These are phyloP conservation scores for Andrena camellia DNA, from an alignment of 2,888 invertebrate genomes.

Conservation along the genomic window DNA sequence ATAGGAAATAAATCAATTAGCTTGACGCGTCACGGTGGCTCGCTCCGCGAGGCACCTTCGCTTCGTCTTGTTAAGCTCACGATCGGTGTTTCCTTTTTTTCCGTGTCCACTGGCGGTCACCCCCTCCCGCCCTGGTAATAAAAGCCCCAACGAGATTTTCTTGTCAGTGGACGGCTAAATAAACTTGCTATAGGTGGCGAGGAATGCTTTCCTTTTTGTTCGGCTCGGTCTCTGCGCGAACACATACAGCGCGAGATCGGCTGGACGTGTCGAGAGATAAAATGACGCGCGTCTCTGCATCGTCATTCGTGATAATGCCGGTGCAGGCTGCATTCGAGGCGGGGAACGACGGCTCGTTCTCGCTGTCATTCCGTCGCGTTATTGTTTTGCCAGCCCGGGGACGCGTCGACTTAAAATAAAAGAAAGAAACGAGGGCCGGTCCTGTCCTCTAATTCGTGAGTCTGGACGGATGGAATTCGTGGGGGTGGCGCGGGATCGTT, in stretches of 20 bases:
- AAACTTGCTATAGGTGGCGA: conserved; percentile 63
- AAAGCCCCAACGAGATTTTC: conserved; percentile 71
- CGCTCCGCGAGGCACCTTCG: conserved; percentile 39
- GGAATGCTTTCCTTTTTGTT: conserved; percentile 43
- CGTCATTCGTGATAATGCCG: conserved; percentile 80
- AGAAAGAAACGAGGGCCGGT: not conserved
- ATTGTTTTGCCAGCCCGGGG: conserved; percentile 59
- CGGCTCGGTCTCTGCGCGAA: conserved; percentile 24
- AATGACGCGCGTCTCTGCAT: conserved; percentile 78
- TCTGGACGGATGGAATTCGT: conserved; percentile 9
- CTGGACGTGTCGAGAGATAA: conserved; percentile 71
- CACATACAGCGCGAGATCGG: conserved; percentile 43
- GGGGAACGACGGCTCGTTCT: conserved; percentile 51
- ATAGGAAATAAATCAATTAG: conserved; percentile 71
- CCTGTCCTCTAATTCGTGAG: conserved; percentile 44
- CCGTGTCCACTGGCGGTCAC: conserved; percentile 7
- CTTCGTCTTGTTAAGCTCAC: conserved; percentile 60
- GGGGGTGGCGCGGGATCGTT: conserved; percentile 33
- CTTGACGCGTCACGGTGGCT: conserved; percentile 40
- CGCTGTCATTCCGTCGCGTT: conserved; percentile 66
- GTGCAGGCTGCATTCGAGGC: conserved; percentile 42
- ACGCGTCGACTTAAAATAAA: conserved; percentile 39
- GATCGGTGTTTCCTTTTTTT: conserved; percentile 56
- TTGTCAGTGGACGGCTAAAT: conserved; percentile 71
- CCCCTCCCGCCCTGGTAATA: conserved; percentile 59